Percentiles rank a stretch among this genome's conserved stretches.
Evolutionary conservation across 2,797 vertebrate species (phyloP).

Genomic region (Urosaurus nigricauda): DNA sequence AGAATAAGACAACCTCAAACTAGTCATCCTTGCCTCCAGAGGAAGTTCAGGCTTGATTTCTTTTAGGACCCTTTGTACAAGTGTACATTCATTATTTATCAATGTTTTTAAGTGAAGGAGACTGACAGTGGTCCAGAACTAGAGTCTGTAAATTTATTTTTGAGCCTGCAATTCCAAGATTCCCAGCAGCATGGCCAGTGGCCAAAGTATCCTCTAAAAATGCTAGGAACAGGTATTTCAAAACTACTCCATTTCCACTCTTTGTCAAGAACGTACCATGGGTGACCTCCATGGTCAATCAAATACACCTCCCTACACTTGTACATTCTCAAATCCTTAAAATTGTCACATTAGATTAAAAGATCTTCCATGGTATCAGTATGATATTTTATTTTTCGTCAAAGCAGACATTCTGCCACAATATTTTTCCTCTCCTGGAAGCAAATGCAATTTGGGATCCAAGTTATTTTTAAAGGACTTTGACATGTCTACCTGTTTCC

Average conservation of each 20-base stretch:
- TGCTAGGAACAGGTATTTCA: neutral
- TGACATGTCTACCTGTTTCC: constrained; percentile 45
- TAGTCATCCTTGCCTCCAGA: too few species aligned
- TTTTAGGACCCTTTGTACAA: neutral
- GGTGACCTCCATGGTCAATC: neutral
- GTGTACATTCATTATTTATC: neutral
- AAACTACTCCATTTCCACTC: neutral
- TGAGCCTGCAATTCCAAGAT: neutral
- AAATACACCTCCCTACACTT: neutral
- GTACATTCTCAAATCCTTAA: neutral
- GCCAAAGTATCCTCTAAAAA: neutral
- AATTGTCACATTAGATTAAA: constrained; percentile 42
- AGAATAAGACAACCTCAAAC: too few species aligned
- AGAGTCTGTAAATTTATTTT: neutral
- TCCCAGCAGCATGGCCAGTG: neutral
- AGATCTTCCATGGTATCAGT: neutral
- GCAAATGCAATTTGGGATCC: constrained; percentile 47
- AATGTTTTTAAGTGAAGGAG: neutral
- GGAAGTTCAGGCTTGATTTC: too few species aligned
- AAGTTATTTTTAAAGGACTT: constrained; percentile 41
- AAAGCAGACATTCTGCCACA: constrained; percentile 28
- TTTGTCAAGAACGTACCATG: neutral
- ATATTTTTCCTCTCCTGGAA: constrained; percentile 37
- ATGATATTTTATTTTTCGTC: rapidly evolving
- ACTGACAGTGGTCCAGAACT: neutral